Evolutionary conservation across 2,888 invertebrate species (phyloP), one percentile per base, ranked within the genome.

Genomic region (Hermodice carunculata): DNA sequence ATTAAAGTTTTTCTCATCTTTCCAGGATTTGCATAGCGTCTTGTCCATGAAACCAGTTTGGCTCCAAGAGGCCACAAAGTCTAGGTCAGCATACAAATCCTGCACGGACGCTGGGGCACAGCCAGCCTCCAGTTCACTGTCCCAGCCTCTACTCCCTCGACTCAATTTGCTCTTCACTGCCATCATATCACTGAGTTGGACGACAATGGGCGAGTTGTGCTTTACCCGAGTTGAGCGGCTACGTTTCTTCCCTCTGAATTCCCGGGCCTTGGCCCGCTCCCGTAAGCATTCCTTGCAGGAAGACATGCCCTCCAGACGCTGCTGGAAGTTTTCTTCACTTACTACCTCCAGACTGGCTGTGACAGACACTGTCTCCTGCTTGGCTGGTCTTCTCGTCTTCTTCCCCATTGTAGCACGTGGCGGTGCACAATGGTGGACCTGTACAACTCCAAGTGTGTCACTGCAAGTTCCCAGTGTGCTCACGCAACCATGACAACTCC

Each of bases 1-100:
- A 69, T 78, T 78, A 64, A 83, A 71, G 71, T 84, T 82, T 70
- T 84, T 84, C 31, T 75, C 73, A 57, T 80, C 79, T 64, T 78
- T 80, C 34, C 42, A 28, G n/a, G 49, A 34, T 31, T 46, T 19
- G 26, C n/a, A 22, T 51, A 26, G 5, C 26, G 26, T 51, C 28
- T 22, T 51, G 26, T 26, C 8, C 8, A 34, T 11, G 5, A n/a
- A 8, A 6, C 6, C 53, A 19, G 17, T 22, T n/a, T 29, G 22
- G 24, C 28, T 26, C 49, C n/a, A n/a, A n/a, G 14, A 17, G 11
- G 26, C 29, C 29, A 8, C 14, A 14, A 19, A n/a, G 3, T n/a
- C 19, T 29, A 11, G 51, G 14, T n/a, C 51, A 19, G n/a, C n/a
- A n/a, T 29, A 11, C 17, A 19, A 29, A 19, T 43, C 43, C 43